Evolutionary conservation across 2,797 vertebrate genomes (phyloP).

Genomic region (Catamblyrhynchus diadema): DNA sequence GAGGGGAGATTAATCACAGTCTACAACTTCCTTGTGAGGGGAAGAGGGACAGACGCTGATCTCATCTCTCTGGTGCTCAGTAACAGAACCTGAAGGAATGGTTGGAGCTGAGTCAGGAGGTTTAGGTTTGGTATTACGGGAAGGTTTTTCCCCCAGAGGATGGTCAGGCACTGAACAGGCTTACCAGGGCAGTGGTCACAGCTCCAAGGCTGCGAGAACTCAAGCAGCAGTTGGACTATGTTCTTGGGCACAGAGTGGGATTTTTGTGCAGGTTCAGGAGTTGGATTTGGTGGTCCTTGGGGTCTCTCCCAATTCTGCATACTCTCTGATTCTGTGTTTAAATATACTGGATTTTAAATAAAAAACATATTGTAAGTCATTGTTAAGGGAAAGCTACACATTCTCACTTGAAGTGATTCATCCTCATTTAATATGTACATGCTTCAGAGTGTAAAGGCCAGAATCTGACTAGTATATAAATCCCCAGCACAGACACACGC

Average conservation of each 20-base stretch:
- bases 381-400: background rate
- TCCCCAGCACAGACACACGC: background rate
- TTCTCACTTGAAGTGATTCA: background rate
- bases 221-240: background rate
- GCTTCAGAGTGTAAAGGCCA: background rate
- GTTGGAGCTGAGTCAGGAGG: background rate
- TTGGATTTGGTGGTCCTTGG: background rate
- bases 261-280: background rate
- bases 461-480: background rate
- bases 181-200: rapidly evolving
- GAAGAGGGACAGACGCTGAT: background rate
- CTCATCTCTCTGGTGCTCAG: background rate
- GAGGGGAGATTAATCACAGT: background rate
- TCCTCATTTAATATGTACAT: background rate
- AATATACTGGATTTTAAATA: background rate
- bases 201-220: background rate
- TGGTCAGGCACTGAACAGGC: background rate
- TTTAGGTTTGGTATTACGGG: background rate
- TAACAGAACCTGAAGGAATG: background rate
- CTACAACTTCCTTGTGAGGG: background rate
- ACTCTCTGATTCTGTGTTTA: background rate
- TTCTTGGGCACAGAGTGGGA: background rate
- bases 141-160: background rate
- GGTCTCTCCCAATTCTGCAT: rapidly evolving
- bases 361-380: background rate